Percentiles rank a stretch among this genome's conserved stretches.
These are phyloP conservation scores for Penaeus vannamei DNA, from an alignment of 1,140 invertebrate genomes.

Conservation along the genomic window DNA sequence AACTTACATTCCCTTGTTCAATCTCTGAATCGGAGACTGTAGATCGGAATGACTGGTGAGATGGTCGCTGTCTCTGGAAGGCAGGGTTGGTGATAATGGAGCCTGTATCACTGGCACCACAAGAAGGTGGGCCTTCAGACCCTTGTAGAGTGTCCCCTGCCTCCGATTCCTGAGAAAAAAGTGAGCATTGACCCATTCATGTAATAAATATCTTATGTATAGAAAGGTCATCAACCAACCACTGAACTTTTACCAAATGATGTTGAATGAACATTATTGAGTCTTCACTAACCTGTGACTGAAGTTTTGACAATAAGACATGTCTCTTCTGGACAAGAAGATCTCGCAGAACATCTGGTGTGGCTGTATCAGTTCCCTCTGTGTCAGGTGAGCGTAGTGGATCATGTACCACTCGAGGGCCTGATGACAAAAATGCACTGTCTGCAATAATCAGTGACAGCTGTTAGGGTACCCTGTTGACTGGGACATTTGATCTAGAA, in stretches of 20 bases:
- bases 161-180: slow-evolving; percentile 43
- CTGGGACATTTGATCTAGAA: too few species aligned
- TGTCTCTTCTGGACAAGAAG: slow-evolving; percentile 90
- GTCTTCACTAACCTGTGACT: slow-evolving; percentile 78
- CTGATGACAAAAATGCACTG: slow-evolving; percentile 51
- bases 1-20: slow-evolving; percentile 68
- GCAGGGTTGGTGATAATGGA: slow-evolving; percentile 87
- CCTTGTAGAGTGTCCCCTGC: slow-evolving; percentile 66
- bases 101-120: slow-evolving; percentile 79
- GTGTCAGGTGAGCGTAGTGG: slow-evolving; percentile 66
- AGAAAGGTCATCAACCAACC: too few species aligned
- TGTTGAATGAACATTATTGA: slow-evolving; percentile 26
- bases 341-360: slow-evolving; percentile 85
- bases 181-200: not conserved
- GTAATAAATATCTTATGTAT: too few species aligned
- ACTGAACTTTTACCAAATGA: too few species aligned
- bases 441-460: slow-evolving; percentile 19
- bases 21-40: slow-evolving; percentile 68
- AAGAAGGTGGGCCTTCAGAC: slow-evolving; percentile 71
- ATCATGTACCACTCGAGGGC: slow-evolving; percentile 58
- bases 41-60: slow-evolving; percentile 70
- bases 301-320: slow-evolving; percentile 85
- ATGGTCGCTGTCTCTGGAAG: slow-evolving; percentile 74
- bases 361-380: slow-evolving; percentile 73
- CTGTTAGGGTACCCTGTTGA: too few species aligned